These are phyloP conservation scores for Sarcophaga variegata DNA, from an alignment of 2,888 invertebrate species.

Conservation along the genomic window DNA sequence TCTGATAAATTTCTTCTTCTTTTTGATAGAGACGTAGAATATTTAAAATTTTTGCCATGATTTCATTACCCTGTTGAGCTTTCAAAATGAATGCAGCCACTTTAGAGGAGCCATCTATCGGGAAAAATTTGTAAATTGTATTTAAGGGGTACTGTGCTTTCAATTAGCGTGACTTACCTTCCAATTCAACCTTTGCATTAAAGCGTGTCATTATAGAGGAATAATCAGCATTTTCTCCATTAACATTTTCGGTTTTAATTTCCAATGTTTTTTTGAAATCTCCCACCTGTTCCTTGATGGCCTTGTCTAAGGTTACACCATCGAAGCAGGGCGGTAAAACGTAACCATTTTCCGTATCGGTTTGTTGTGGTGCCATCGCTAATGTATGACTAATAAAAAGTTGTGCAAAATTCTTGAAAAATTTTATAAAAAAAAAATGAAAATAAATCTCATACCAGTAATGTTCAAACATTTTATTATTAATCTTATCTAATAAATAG, in stretches of 20 bases:
- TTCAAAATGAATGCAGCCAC: constrained; percentile 75
- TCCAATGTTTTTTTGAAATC: constrained; percentile 73
- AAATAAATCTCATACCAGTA: neutral
- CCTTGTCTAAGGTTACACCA: constrained; percentile 73
- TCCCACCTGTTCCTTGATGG: constrained; percentile 74
- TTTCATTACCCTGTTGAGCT: constrained; percentile 73
- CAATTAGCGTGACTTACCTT: constrained; percentile 72
- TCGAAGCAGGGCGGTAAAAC: constrained; percentile 74
- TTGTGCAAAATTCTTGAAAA: neutral
- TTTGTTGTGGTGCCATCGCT: constrained; percentile 41
- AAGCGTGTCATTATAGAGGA: constrained; percentile 77
- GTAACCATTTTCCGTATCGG: neutral
- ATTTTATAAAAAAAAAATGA: neutral
- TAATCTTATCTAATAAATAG: constrained; percentile 29
- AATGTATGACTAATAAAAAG: constrained; percentile 26
- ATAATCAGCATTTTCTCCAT: constrained; percentile 75
- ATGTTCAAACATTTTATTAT: neutral
- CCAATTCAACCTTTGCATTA: constrained; percentile 74
- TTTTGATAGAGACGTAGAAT: constrained; percentile 76
- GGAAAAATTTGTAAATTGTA: neutral
- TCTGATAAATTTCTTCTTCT: constrained; percentile 78
- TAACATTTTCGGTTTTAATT: constrained; percentile 68
- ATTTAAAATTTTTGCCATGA: constrained; percentile 74
- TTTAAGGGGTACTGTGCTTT: neutral
- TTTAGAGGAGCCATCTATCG: constrained; percentile 73